phyloP scores from a whole-genome alignment of 2,797 vertebrate genomes.

The Paratrypauchen microcephalus region DNA sequence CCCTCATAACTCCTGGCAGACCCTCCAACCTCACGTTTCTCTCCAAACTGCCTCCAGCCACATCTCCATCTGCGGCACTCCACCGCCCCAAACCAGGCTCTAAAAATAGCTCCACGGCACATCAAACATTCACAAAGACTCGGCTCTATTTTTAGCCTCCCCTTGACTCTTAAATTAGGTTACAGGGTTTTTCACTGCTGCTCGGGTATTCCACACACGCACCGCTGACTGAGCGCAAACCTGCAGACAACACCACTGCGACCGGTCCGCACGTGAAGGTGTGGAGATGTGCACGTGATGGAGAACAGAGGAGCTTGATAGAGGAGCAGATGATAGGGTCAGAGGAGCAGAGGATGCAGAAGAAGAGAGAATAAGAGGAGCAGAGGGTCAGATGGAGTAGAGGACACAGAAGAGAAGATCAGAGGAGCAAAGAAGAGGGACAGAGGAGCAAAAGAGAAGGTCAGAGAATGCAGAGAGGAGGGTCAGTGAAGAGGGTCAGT shows the following conservation, averaged over 20 bases:
- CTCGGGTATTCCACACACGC: constrained; percentile 30
- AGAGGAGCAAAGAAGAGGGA: too few relatives aligned
- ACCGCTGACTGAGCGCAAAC: constrained; percentile 17
- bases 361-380: too few relatives aligned
- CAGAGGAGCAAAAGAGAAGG: too few relatives aligned
- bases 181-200: constrained; percentile 47
- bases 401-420: too few relatives aligned
- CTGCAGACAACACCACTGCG: neutral
- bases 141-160: constrained; percentile 56
- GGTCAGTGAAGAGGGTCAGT: too few relatives aligned
- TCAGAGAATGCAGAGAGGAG: too few relatives aligned
- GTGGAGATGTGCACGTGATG: neutral
- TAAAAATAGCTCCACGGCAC: constrained; percentile 61
- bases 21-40: constrained; percentile 18
- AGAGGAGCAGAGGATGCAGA: too few relatives aligned
- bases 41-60: constrained; percentile 23
- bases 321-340: too few relatives aligned
- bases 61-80: constrained; percentile 46
- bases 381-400: too few relatives aligned
- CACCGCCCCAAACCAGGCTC: constrained; percentile 31
- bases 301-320: neutral
- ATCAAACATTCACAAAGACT: constrained; percentile 67
- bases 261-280: neutral
- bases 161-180: constrained; percentile 48
- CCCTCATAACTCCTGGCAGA: constrained; percentile 1